Conservation (phyloP, 2,113 vertebrate genomes). For the Tenrec ecaudatus region DNA sequence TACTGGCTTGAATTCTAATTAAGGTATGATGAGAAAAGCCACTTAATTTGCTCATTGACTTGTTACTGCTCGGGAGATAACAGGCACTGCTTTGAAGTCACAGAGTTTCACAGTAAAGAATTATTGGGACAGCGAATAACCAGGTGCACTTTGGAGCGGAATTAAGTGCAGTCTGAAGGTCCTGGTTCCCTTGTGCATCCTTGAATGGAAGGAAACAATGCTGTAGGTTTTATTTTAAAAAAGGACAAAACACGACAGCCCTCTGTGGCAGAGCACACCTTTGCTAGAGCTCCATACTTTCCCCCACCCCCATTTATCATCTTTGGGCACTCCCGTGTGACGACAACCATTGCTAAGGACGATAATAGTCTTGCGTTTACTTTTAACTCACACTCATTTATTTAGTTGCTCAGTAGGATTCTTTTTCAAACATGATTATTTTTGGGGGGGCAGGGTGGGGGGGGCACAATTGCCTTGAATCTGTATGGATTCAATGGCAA, state of each 20-base stretch:
- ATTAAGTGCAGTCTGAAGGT: conserved; percentile 2
- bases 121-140: conserved; percentile 37
- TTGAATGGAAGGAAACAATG: conserved; percentile 60
- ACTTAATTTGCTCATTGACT: conserved; percentile 62
- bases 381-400: background rate
- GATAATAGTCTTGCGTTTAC: too few relatives aligned
- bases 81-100: conserved; percentile 55
- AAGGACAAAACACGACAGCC: background rate
- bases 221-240: background rate
- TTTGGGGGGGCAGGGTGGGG: background rate
- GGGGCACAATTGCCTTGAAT: background rate
- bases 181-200: conserved; percentile 13
- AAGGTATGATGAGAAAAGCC: conserved; percentile 75
- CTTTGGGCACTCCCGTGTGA: too few relatives aligned
- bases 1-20: conserved; percentile 84
- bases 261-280: background rate
- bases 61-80: conserved; percentile 72
- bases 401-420: background rate
- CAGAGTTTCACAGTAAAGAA: conserved; percentile 68
- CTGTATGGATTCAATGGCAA: background rate
- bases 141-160: background rate
- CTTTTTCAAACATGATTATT: background rate
- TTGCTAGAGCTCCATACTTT: background rate
- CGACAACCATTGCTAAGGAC: too few relatives aligned
- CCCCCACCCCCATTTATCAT: background rate